Evolutionary conservation across 2,113 vertebrate genomes (phyloP).

Genomic region (Odocoileus hemionus): DNA sequence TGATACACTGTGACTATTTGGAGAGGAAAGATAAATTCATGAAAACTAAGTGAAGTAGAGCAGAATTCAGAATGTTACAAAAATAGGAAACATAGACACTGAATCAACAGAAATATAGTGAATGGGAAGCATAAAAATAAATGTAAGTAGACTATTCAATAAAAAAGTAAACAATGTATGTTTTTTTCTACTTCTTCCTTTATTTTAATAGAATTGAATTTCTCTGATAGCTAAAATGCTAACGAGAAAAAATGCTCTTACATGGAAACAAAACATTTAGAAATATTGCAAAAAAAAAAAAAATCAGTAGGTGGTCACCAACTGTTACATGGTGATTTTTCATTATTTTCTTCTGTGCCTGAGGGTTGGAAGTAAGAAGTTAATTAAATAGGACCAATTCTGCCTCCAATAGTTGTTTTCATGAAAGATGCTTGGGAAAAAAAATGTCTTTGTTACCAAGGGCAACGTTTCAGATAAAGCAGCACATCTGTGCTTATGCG

Average conservation of each 20-base stretch:
- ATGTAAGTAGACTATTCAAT: not conserved
- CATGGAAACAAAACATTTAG: slow-evolving; percentile 50
- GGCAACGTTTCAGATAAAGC: not conserved
- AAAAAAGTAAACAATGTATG: not conserved
- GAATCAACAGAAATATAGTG: not conserved
- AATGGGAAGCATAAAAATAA: not conserved
- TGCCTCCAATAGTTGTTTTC: slow-evolving; percentile 48
- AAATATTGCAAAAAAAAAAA: slow-evolving; percentile 32
- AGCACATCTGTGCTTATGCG: slow-evolving; percentile 15
- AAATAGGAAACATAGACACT: not conserved
- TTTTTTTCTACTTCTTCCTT: slow-evolving; percentile 2
- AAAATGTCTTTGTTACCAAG: slow-evolving; percentile 45
- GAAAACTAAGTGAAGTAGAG: not conserved
- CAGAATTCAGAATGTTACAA: not conserved
- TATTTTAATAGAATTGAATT: slow-evolving; percentile 29
- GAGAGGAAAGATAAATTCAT: not conserved
- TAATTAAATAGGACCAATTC: slow-evolving; percentile 65
- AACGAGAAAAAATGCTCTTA: not conserved
- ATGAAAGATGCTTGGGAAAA: slow-evolving; percentile 44
- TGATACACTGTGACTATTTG: not conserved
- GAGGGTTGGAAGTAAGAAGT: slow-evolving; percentile 58
- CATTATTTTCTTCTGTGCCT: slow-evolving; percentile 62
- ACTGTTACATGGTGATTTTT: slow-evolving; percentile 61
- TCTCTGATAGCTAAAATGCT: slow-evolving; percentile 15
- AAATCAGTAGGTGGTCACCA: slow-evolving; percentile 37